Conservation (phyloP, 2,113 vertebrate species). For the Andinoacara biseriatus region DNA sequence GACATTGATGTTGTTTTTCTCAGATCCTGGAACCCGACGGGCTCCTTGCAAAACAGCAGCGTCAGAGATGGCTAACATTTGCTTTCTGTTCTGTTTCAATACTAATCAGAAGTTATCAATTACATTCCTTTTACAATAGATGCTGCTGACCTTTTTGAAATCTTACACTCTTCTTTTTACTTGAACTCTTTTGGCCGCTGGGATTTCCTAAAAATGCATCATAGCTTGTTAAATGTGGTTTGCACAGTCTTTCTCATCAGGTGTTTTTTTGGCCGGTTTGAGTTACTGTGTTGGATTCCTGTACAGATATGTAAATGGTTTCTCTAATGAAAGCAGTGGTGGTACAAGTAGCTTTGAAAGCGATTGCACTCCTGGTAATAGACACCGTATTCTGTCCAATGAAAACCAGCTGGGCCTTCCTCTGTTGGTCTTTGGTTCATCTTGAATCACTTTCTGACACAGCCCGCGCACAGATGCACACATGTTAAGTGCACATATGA, state of each 20-base stretch:
- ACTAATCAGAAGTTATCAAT: neutral
- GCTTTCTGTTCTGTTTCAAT: neutral
- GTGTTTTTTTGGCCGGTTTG: neutral
- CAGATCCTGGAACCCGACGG: neutral
- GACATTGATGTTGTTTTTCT: conserved; percentile 27
- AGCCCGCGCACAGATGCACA: neutral
- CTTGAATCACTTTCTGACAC: conserved; percentile 59
- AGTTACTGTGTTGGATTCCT: neutral
- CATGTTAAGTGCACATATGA: neutral
- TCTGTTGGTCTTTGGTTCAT: conserved; percentile 62
- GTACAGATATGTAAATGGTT: conserved; percentile 7
- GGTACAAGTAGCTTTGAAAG: conserved; percentile 56
- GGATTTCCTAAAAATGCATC: neutral
- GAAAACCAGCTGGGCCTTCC: conserved; percentile 68
- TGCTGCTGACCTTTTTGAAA: neutral
- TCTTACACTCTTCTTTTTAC: neutral
- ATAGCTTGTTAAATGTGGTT: neutral
- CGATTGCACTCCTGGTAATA: conserved; percentile 55
- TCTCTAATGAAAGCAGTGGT: conserved; percentile 30
- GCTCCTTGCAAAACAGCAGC: neutral
- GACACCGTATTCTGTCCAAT: conserved; percentile 51
- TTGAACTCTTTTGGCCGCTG: neutral
- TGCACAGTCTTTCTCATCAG: neutral
- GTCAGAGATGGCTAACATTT: neutral
- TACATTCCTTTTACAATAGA: accelerated